Percentiles rank a stretch among this genome's conserved stretches.
Evolutionary conservation across 2,888 invertebrate species (phyloP).

Genomic region (Lasioglossum vierecki): DNA sequence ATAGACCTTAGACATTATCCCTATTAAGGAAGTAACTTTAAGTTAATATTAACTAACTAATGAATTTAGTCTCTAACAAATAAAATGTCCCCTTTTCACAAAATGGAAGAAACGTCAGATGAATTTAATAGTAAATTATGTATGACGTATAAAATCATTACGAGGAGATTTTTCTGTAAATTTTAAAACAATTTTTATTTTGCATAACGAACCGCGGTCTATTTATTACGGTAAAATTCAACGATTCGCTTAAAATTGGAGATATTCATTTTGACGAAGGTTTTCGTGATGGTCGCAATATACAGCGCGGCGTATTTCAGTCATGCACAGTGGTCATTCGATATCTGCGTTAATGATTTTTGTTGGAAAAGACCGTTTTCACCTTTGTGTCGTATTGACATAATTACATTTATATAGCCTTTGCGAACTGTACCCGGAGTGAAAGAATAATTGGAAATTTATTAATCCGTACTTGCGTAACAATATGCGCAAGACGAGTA

Average conservation of each 20-base stretch:
- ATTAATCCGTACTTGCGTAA: background rate
- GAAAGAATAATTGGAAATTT: background rate
- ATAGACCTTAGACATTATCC: too few species aligned
- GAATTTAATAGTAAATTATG: too few species aligned
- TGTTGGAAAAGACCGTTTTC: background rate
- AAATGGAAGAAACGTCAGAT: too few species aligned
- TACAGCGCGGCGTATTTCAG: background rate
- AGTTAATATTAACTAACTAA: too few species aligned
- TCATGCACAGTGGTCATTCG: background rate
- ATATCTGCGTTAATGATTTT: slow-evolving; percentile 5
- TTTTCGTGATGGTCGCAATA: background rate
- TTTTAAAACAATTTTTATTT: too few species aligned
- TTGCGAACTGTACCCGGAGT: background rate
- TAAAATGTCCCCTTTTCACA: background rate
- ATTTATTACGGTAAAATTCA: background rate
- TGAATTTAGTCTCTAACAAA: background rate
- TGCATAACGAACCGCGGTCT: too few species aligned
- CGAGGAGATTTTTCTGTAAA: too few species aligned
- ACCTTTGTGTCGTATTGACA: background rate
- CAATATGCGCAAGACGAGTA: background rate
- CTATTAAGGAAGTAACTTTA: too few species aligned
- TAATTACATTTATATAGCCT: background rate
- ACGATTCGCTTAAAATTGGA: background rate
- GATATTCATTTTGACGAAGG: background rate
- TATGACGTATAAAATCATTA: too few species aligned